These are phyloP conservation scores for Chrysopa pallens DNA, from an alignment of 1,140 invertebrate genomes.

Conservation along the genomic window DNA sequence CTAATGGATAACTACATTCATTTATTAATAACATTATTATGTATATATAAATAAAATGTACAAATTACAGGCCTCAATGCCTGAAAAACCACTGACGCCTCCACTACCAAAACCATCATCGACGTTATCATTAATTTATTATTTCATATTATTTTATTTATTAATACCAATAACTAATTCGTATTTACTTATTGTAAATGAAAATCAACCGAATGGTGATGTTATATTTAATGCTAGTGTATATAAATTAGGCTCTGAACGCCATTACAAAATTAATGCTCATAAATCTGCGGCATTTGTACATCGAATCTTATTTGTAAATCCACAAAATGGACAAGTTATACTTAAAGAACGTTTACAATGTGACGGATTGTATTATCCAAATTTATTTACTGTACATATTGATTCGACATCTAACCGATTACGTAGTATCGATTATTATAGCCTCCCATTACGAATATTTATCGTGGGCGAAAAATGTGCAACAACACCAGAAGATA, in stretches of 20 bases:
- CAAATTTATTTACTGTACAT: constrained; percentile 68
- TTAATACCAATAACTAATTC: constrained; percentile 2
- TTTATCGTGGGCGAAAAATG: constrained; percentile 58
- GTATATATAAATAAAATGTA: no score
- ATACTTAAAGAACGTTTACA: constrained; percentile 47
- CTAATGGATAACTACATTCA: no score
- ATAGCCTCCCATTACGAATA: constrained; percentile 59
- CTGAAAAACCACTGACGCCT: no score
- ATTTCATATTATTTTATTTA: no score
- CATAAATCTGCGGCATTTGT: constrained; percentile 68
- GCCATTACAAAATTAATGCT: constrained; percentile 54
- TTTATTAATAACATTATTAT: no score
- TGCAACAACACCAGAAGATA: constrained; percentile 21
- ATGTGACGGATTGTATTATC: constrained; percentile 65
- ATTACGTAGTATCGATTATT: constrained; percentile 62
- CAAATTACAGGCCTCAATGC: no score
- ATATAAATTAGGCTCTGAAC: constrained; percentile 50
- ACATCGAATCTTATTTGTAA: constrained; percentile 53
- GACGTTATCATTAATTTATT: no score
- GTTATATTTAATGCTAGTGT: constrained; percentile 64
- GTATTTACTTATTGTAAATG: constrained; percentile 54
- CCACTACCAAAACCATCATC: no score
- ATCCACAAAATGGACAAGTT: constrained; percentile 54
- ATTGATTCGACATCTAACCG: constrained; percentile 67
- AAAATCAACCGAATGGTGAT: constrained; percentile 42